These are phyloP conservation scores for Pasiphila rectangulata DNA, from an alignment of 2,888 invertebrate genomes.

Conservation along the genomic window DNA sequence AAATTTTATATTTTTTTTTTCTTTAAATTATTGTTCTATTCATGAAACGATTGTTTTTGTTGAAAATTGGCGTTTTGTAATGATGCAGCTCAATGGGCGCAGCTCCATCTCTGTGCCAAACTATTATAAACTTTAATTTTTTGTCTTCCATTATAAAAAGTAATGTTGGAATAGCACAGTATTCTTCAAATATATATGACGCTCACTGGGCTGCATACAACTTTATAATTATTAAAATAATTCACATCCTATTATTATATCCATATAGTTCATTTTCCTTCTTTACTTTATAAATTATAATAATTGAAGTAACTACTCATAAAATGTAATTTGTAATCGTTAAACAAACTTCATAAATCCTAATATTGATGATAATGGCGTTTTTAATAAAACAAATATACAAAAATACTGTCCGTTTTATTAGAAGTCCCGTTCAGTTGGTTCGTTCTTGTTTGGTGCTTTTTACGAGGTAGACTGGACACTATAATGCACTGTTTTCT, in stretches of 20 bases:
- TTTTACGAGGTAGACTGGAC: conserved; percentile 20
- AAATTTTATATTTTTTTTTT: conserved; percentile 73
- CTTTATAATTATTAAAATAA: conserved; percentile 40
- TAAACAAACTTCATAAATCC: conserved; percentile 81
- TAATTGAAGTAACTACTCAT: conserved; percentile 78
- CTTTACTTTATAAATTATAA: conserved; percentile 68
- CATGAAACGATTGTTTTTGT: conserved; percentile 61
- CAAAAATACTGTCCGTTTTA: conserved; percentile 73
- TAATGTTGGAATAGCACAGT: conserved; percentile 28
- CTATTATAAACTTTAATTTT: conserved; percentile 42
- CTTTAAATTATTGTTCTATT: conserved; percentile 75
- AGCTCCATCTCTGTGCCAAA: conserved; percentile 61
- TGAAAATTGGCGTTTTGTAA: conserved; percentile 65
- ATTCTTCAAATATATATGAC: conserved; percentile 17
- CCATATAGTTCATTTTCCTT: conserved; percentile 62
- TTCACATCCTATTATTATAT: conserved; percentile 49
- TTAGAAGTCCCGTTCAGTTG: conserved; percentile 39
- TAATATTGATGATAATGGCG: conserved; percentile 81
- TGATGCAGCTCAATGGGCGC: conserved; percentile 66
- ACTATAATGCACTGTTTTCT: conserved; percentile 39
- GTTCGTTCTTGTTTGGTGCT: conserved; percentile 28
- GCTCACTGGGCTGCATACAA: conserved; percentile 52
- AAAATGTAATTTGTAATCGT: conserved; percentile 74
- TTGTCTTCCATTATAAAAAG: conserved; percentile 56
- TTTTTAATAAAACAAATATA: conserved; percentile 81